Base-by-base conservation (phyloP, 2,888 invertebrate species). In the Pyrgus malvae region DNA sequence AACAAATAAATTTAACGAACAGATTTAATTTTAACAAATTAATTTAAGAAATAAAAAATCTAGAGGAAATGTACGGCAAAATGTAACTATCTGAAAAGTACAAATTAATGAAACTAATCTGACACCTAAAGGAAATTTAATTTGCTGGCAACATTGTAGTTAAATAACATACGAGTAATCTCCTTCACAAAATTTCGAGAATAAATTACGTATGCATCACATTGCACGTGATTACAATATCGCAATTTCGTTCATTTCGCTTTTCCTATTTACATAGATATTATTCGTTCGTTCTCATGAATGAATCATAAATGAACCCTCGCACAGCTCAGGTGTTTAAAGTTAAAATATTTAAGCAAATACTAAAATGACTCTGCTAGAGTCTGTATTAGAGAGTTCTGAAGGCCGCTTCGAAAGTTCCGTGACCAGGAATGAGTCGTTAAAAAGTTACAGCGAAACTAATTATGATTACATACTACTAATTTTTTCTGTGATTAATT, bases 241-340 rank as follows among this genome's bases (percentile, higher is more conserved):
- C 25, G 48, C 48, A 48, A 48, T 48, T 48, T 48, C 48, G 37
- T 48, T 48, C 45, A 25, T 37, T 48, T 37, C 37, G 48, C 37
- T 48, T 48, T 48, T 37, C 48, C 21, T 16, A 42, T 17, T 37
- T 41, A 50, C 16, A 49, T 31, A n/a, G 14, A 31, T 29, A 27
- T 48, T 48, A 49, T 41, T n/a, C 35, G 17, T 41, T 40, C 49
- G 40, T 7, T 41, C 33, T 14, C 17, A 50, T 33, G 37, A 42
- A 12, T 40, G 31, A 35, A 16, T 35, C 16, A 21, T 41, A 14
- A 31, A 44, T 45, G 31, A 33, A 19, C 29, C 16, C 21, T 45
- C 33, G 31, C 31, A 35, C 35, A 16, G 9, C 8, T 35, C n/a
- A n/a, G n/a, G n/a, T n/a, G n/a, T n/a, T n/a, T n/a, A n/a, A n/a